phyloP scores from a whole-genome alignment of 2,797 vertebrate species.

The Hirundo rustica region DNA sequence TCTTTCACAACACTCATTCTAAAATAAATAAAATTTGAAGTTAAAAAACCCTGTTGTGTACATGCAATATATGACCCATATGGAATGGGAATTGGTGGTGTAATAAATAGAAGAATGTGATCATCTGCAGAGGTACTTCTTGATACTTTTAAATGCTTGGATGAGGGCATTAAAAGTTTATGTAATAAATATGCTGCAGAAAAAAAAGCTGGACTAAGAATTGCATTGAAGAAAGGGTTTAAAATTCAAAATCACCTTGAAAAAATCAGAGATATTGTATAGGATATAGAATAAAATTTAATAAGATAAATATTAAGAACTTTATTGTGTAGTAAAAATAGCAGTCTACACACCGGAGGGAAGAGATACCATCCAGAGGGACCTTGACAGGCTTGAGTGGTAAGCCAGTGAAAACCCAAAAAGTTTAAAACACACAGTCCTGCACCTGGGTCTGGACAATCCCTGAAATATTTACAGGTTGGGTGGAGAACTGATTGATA shows the following conservation, averaged over 20 bases:
- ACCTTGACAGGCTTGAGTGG: background rate
- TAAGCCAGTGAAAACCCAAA: background rate
- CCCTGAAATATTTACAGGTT: background rate
- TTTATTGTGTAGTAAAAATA: background rate
- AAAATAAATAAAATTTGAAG: background rate
- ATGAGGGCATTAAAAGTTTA: background rate
- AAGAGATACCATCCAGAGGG: background rate
- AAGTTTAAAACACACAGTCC: background rate
- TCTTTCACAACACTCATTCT: background rate
- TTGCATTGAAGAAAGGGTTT: background rate
- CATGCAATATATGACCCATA: background rate
- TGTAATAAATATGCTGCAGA: background rate
- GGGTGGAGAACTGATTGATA: background rate
- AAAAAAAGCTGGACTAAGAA: background rate
- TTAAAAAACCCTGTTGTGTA: background rate
- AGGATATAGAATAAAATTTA: background rate
- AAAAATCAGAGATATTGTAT: background rate
- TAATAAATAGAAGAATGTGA: background rate
- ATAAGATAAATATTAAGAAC: background rate
- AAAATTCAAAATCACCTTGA: background rate
- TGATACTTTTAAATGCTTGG: background rate
- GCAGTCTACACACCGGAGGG: background rate
- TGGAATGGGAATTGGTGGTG: fast-evolving
- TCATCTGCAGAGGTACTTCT: background rate
- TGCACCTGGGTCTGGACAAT: too few relatives aligned